Percentiles rank a stretch among this genome's conserved stretches.
Conservation (phyloP, 2,113 vertebrate genomes). For the Candoia aspera region DNA sequence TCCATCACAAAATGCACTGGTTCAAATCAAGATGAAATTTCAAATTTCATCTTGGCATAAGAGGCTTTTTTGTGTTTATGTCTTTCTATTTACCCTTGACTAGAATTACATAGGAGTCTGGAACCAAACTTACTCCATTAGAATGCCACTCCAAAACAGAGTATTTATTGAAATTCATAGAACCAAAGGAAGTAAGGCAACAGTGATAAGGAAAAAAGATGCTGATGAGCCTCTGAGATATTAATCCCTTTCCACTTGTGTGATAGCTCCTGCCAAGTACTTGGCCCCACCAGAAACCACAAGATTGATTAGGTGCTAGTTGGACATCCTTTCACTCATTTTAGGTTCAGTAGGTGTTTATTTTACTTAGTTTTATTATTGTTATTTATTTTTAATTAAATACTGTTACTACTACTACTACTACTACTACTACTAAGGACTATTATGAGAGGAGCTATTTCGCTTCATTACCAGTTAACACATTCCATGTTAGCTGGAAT, state of each 20-base stretch:
- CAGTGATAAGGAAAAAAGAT: background rate
- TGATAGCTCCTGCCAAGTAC: background rate
- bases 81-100: background rate
- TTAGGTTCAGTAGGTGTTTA: background rate
- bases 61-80: background rate
- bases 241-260: no score
- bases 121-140: background rate
- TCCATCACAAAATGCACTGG: background rate
- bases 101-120: background rate
- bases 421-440: background rate
- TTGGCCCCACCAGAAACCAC: background rate
- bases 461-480: background rate
- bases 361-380: background rate
- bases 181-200: background rate
- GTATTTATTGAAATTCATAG: background rate
- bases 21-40: background rate
- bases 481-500: background rate
- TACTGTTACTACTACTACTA: background rate
- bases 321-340: background rate
- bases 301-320: background rate
- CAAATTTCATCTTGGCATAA: background rate
- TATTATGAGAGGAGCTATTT: background rate
- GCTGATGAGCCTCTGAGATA: background rate
- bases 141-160: background rate
- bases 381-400: slow-evolving; percentile 7